phyloP scores from a whole-genome alignment of 1,140 invertebrate genomes.

The Drosophila rhopaloa region DNA sequence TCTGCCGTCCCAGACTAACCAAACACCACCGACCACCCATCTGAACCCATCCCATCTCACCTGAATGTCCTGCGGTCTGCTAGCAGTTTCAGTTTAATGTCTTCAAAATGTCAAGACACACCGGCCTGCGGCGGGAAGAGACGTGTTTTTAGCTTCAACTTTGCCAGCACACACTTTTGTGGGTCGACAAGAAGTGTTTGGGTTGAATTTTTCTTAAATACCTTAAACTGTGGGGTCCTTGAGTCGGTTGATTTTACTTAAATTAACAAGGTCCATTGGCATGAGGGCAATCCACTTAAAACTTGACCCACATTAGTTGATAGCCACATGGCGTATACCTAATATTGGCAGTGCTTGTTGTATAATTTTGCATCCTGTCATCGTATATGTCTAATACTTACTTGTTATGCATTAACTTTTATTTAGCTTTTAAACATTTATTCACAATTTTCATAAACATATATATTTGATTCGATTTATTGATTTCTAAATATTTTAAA shows the following conservation, averaged over 20 bases:
- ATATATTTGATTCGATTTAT: too few species aligned
- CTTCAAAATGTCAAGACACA: slow-evolving; percentile 69
- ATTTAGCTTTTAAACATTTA: too few species aligned
- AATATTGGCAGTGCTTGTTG: background rate
- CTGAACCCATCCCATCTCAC: background rate
- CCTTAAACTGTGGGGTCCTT: slow-evolving; percentile 13
- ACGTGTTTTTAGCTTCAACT: slow-evolving; percentile 31
- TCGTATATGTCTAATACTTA: background rate
- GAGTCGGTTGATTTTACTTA: slow-evolving; percentile 7
- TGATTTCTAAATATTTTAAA: too few species aligned
- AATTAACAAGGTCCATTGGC: slow-evolving; percentile 4
- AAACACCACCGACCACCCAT: background rate
- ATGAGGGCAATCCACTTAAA: slow-evolving; percentile 17
- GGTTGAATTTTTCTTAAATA: slow-evolving; percentile 37
- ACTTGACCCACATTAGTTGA: slow-evolving; percentile 27
- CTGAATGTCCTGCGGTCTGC: slow-evolving; percentile 49
- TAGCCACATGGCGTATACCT: slow-evolving; percentile 16
- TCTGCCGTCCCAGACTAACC: slow-evolving; percentile 36
- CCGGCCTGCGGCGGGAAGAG: slow-evolving; percentile 33
- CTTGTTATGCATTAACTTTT: too few species aligned
- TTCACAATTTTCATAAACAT: too few species aligned
- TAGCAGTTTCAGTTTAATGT: slow-evolving; percentile 77
- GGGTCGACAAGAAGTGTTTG: slow-evolving; percentile 7
- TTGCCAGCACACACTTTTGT: slow-evolving; percentile 20
- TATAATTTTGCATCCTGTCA: background rate